Base-by-base conservation (phyloP, 2,888 invertebrate species). In the Leucophenga maculata region DNA sequence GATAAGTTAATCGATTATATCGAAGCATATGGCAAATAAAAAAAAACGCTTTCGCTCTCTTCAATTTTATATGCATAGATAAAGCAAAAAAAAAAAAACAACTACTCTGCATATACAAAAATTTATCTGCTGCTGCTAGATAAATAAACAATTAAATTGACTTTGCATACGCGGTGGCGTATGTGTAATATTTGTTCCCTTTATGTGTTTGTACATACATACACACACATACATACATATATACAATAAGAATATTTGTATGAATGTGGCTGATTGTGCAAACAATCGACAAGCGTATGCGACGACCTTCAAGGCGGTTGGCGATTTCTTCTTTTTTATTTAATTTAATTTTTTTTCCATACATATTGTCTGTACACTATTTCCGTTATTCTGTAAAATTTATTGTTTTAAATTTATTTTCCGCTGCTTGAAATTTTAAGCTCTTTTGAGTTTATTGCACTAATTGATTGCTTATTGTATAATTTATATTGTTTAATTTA, bases 381-480 rank as follows among this genome's bases (percentile, higher is more conserved):
- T 64, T 65, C 55, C 55, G 46, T 66, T 70, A 55, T 18, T 18
- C 50, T 60, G 46, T 69, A 69, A 66, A n/a, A 44, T 69, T 18
- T 18, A 18, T 50, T 50, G 68, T 69, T 65, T 65, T 11, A 57
- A 57, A 57, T 57, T n/a, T 22, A 57, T n/a, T 50, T 50, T 50
- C 39, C 39, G 39, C 39, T 39, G 9, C 8, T 39, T 39, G 3
- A 39, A 39, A 39, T 39, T 50, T 50, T 50, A 18, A 39, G 39
- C 39, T n/a, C n/a, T n/a, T n/a, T n/a, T n/a, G n/a, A n/a, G n/a
- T n/a, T n/a, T n/a, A n/a, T n/a, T 39, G 50, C 16, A n/a, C 9
- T 50, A 50, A 50, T 50, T 50, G 50, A 50, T 50, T 50, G 50
- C 18, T 16, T 16, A 52, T 54, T 9, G 22, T 18, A 66, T 48